Evolutionary conservation across 1,140 invertebrate genomes (phyloP).

Genomic region (Cyclargus thomasi): DNA sequence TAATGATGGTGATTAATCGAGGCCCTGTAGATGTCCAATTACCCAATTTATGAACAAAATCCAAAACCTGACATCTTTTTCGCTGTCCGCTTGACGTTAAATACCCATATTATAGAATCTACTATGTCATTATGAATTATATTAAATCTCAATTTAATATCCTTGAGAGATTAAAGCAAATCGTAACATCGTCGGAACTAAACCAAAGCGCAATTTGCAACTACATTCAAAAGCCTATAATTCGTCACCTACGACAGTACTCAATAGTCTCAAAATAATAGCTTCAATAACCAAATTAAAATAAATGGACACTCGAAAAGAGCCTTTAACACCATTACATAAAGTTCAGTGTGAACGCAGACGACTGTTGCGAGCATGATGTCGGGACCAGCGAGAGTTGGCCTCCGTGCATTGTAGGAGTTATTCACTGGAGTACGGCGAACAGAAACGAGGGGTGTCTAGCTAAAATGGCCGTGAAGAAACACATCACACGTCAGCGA

Average conservation of each 20-base stretch:
- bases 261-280: constrained; percentile 61
- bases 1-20: too few relatives aligned
- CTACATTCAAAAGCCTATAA: constrained; percentile 57
- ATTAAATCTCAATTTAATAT: too few relatives aligned
- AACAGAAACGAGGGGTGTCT: constrained; percentile 27
- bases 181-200: not conserved
- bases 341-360: constrained; percentile 25
- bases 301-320: constrained; percentile 23
- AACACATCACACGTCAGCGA: constrained; percentile 53
- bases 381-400: constrained; percentile 36
- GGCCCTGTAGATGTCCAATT: too few relatives aligned
- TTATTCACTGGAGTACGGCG: constrained; percentile 8
- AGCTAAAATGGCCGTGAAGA: constrained; percentile 33
- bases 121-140: too few relatives aligned
- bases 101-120: too few relatives aligned
- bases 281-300: constrained; percentile 23
- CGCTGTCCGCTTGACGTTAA: too few relatives aligned
- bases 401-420: constrained; percentile 23
- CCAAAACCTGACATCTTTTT: too few relatives aligned
- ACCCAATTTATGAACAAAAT: too few relatives aligned
- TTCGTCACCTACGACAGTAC: constrained; percentile 61
- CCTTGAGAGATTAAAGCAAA: not conserved
- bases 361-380: constrained; percentile 27
- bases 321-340: constrained; percentile 26
- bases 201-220: constrained; percentile 37